Conservation (phyloP, 2,888 invertebrate species). For the Argyresthia albistria region DNA sequence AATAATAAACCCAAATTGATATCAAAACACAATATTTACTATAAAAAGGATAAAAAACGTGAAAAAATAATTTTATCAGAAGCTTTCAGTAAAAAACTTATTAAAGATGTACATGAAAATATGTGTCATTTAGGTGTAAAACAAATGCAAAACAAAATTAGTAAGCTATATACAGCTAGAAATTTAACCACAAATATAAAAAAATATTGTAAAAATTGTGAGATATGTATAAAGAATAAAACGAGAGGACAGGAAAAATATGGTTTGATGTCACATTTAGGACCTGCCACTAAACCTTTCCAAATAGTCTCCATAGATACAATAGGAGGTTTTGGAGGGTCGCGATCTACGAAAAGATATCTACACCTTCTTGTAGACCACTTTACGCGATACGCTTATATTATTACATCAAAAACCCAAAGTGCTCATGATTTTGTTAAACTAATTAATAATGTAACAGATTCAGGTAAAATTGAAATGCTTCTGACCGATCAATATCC, state of each 20-base stretch:
- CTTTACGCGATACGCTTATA: slow-evolving; percentile 14
- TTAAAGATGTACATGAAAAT: slow-evolving; percentile 13
- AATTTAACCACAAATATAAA: slow-evolving; percentile 14
- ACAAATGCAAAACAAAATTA: slow-evolving; percentile 14
- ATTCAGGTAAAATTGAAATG: slow-evolving; percentile 4
- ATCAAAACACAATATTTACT: background rate
- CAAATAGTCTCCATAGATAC: slow-evolving; percentile 17
- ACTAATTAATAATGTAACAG: slow-evolving; percentile 4
- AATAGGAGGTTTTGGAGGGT: slow-evolving; percentile 17
- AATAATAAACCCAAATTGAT: slow-evolving; percentile 4
- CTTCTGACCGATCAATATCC: slow-evolving; percentile 18
- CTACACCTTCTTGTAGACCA: slow-evolving; percentile 18
- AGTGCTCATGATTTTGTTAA: slow-evolving; percentile 16
- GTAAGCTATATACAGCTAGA: slow-evolving; percentile 12
- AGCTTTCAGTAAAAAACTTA: slow-evolving; percentile 14
- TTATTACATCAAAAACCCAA: slow-evolving; percentile 11
- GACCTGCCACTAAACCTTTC: slow-evolving; percentile 16
- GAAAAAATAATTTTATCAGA: slow-evolving; percentile 16
- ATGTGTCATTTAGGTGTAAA: slow-evolving; percentile 15
- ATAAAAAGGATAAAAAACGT: background rate
- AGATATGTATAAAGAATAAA: slow-evolving; percentile 12
- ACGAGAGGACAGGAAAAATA: slow-evolving; percentile 13
- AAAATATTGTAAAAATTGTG: slow-evolving; percentile 7
- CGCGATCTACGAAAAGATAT: slow-evolving; percentile 18
- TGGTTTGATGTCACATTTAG: slow-evolving; percentile 18